A percentile compares a stretch with the other conserved stretches of the same genome.
Evolutionary conservation across 2,888 invertebrate species (phyloP).

Genomic region (Baccha elongata): DNA sequence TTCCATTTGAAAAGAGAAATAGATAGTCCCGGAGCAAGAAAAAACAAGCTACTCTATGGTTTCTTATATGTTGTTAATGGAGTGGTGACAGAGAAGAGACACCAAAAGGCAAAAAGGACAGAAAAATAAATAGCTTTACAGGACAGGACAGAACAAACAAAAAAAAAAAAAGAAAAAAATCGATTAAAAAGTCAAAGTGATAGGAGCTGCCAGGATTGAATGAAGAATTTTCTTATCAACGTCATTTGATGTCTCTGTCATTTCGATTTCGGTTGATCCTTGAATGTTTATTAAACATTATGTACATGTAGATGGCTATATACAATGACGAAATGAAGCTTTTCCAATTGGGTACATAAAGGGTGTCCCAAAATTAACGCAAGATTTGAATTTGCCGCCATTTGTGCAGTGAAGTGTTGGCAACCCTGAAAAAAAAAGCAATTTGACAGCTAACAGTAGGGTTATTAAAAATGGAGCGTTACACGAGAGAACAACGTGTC

Average conservation of each 20-base stretch:
- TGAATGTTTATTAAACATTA: too few species aligned
- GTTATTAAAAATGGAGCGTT: too few species aligned
- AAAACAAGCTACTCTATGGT: conserved; percentile 1
- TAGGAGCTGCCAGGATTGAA: conserved; percentile 36
- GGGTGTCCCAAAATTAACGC: too few species aligned
- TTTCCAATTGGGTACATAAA: too few species aligned
- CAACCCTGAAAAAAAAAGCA: too few species aligned
- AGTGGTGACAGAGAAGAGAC: not conserved
- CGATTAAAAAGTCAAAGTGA: conserved; percentile 17
- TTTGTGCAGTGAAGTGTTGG: too few species aligned
- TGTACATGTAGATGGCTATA: too few species aligned
- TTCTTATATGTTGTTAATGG: conserved; percentile 12
- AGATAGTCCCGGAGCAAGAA: conserved; percentile 28
- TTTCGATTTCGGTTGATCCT: too few species aligned
- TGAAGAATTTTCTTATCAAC: not conserved
- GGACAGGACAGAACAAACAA: not conserved
- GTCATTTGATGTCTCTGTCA: not conserved
- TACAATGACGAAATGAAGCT: too few species aligned
- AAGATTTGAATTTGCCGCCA: too few species aligned
- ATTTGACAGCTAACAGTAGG: too few species aligned
- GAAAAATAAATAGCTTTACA: not conserved
- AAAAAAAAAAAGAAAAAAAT: conserved; percentile 6
- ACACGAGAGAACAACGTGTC: too few species aligned
- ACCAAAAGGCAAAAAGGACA: not conserved
- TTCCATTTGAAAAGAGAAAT: conserved; percentile 19